Conservation (phyloP, 1,140 invertebrate species). For the Drosophila quadrilineata region DNA sequence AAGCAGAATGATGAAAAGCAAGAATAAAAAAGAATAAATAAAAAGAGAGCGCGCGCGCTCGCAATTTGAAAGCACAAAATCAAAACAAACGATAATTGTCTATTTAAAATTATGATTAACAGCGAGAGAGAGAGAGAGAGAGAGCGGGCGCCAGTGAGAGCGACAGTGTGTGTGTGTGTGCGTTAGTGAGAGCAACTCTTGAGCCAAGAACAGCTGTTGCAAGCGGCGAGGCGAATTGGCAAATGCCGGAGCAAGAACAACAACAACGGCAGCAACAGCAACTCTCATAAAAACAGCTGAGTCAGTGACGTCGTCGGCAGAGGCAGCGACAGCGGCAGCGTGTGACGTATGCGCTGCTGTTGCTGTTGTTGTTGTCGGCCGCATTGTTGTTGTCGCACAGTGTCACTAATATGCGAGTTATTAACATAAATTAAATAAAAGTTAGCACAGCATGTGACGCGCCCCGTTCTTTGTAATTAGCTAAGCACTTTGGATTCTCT, state of each 20-base stretch:
- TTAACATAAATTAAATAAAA: conserved; percentile 36
- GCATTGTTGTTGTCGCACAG: conserved; percentile 15
- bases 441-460: conserved; percentile 16
- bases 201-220: conserved; percentile 60
- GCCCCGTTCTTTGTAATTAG: conserved; percentile 36
- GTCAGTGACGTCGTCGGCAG: not conserved
- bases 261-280: conserved; percentile 29
- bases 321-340: conserved; percentile 34
- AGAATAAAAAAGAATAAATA: conserved; percentile 50
- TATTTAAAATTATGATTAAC: conserved; percentile 80
- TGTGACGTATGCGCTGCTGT: conserved; percentile 1
- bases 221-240: conserved; percentile 64
- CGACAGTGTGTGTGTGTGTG: not conserved
- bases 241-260: conserved; percentile 63
- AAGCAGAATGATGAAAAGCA: conserved; percentile 33
- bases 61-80: conserved; percentile 74
- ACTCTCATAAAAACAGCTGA: conserved; percentile 30
- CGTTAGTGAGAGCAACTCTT: not conserved
- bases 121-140: conserved; percentile 24
- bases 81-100: conserved; percentile 79
- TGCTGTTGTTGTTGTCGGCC: conserved; percentile 2
- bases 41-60: conserved; percentile 66
- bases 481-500: conserved; percentile 28
- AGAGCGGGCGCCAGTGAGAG: not conserved
- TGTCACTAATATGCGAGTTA: conserved; percentile 28